phyloP scores from a whole-genome alignment of 2,113 vertebrate species.

The Mormyrus lacerda region DNA sequence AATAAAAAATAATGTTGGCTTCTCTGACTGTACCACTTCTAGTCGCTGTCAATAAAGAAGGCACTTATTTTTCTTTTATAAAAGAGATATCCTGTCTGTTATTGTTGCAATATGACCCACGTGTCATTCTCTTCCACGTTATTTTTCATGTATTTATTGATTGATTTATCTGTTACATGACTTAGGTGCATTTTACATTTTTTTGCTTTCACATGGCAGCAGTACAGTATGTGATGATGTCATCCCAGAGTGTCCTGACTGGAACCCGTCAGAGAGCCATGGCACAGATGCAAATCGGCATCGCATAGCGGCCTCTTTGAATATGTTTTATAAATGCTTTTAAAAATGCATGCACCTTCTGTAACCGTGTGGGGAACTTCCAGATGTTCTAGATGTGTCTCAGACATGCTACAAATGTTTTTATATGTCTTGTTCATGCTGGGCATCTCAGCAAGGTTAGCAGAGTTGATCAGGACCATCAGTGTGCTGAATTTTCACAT shows the following conservation, averaged over 20 bases:
- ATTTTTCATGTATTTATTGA: not conserved
- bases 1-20: not conserved
- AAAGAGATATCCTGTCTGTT: not conserved
- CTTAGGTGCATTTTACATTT: not conserved
- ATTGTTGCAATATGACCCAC: too few species aligned
- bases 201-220: constrained; percentile 63
- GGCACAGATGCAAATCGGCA: constrained; percentile 34
- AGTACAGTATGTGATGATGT: constrained; percentile 97
- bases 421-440: not conserved
- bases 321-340: not conserved
- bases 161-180: not conserved
- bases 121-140: not conserved
- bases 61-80: not conserved
- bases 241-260: constrained; percentile 82
- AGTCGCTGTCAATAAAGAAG: not conserved
- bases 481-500: not conserved
- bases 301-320: constrained; percentile 20
- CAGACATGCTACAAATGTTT: not conserved
- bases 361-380: not conserved
- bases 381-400: not conserved
- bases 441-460: not conserved
- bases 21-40: not conserved
- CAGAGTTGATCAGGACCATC: not conserved
- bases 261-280: constrained; percentile 78
- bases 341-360: not conserved